Conservation (phyloP, 2,113 vertebrate species). For the Ciconia stormi region DNA sequence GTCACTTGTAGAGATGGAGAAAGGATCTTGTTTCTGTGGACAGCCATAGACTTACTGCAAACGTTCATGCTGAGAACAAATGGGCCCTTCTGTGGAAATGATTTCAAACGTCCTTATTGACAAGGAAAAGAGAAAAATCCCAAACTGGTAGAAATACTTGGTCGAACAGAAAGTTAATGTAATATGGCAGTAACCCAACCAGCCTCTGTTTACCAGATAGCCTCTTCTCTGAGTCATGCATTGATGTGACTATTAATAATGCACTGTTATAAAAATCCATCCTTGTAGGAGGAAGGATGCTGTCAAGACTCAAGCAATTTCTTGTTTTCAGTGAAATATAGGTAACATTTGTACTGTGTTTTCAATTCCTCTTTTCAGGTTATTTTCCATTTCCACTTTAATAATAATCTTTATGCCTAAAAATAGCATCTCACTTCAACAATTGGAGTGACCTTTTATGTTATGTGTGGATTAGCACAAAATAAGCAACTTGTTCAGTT, state of each 20-base stretch:
- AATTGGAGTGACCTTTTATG: background rate
- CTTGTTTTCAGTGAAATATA: background rate
- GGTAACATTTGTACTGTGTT: background rate
- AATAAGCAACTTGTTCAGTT: background rate
- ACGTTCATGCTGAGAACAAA: background rate
- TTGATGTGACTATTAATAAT: background rate
- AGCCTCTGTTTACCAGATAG: background rate
- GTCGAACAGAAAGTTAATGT: background rate
- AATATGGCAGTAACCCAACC: background rate
- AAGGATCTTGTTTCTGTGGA: background rate
- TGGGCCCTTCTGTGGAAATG: background rate
- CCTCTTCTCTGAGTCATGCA: background rate
- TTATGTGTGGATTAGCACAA: background rate
- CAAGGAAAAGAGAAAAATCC: background rate
- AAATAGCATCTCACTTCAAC: background rate
- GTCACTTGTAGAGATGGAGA: background rate
- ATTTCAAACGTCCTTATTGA: background rate
- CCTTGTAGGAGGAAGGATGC: background rate
- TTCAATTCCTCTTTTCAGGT: background rate
- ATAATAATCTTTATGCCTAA: background rate
- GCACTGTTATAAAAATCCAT: background rate
- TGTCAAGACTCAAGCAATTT: background rate
- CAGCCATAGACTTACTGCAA: background rate
- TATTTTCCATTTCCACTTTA: background rate
- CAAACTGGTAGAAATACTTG: background rate